Base-by-base conservation (phyloP, 2,113 vertebrate genomes). In the Tragulus kanchil region DNA sequence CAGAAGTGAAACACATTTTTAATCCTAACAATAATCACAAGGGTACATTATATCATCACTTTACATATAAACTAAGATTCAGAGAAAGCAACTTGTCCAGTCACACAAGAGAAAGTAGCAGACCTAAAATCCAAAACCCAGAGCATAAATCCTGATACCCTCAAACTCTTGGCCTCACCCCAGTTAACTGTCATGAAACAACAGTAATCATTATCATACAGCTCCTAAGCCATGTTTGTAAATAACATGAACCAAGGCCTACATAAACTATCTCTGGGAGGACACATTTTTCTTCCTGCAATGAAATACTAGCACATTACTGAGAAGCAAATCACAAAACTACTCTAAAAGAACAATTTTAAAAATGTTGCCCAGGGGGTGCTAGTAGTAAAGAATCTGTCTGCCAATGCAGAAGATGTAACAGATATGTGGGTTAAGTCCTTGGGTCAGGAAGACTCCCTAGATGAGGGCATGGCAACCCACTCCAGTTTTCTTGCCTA, bases 51-150 rank as follows among this genome's bases (percentile, higher is more conserved):
- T 45, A 73, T 25, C 42, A 45, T 73, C 69, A 73, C 45, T 73
- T 45, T 45, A 73, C 14, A 73, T 5, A 88, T 62, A 85, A 79
- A 90, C 8, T 31, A 69, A 90, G 31, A 3, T 71, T 84, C 36
- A 89, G 19, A 96, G 69, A 85, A 82, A 69, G 23, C 48, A 92
- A 97, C 61, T 69, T 85, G 62, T 61, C 45, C n/a, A n/a, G 42
- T 31, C n/a, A 85, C 11, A 28, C 0, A 91, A 14, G 13, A 69
- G 8, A 17, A 89, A 61, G 50, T 6, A 90, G 50, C 23, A 45
- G 19, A 62, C 75, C 45, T 82, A 54, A 90, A 87, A 89, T 64
- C 28, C 9, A 81, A 59, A 17, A 4, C 11, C 10, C 23, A 28
- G 86, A 62, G 45, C 77, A 50, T 92, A 62, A 95, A 75, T n/a